Evolutionary conservation across 2,888 invertebrate species (phyloP), one percentile per base, ranked within the genome.

Genomic region (Formica aserva): DNA sequence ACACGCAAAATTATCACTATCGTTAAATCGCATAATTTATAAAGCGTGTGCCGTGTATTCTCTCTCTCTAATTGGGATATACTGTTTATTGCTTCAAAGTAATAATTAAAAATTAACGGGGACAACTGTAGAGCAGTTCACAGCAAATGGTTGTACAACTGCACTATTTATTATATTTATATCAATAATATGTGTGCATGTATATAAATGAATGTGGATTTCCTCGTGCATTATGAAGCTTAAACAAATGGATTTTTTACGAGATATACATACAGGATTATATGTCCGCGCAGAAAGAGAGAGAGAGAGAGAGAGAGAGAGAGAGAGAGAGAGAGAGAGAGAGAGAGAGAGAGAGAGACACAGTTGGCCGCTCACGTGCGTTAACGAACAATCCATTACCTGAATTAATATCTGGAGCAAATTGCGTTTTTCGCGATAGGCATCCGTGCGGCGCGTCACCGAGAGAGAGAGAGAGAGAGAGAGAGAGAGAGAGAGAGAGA

Each of bases 321-420:
- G 38, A 9, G 9, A 38, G 32, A 4, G 32, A 4, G 32, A 4
- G 38, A 38, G 38, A 35, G 45, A 29, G 26, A 55, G 41, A 13
- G 15, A 45, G 45, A 45, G 4, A 52, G n/a, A n/a, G 52, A 52
- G 52, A n/a, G 52, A 35, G 4, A 35, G n/a, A 18, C n/a, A 52
- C n/a, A 52, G 52, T 52, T n/a, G 52, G 52, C 8, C 18, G 22
- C 22, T 57, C 38, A 22, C 63, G 75, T 52, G 87, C 87, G 87
- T 92, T 91, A 92, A 91, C 91, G 90, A 88, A 88, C 90, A 89
- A 92, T 92, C 92, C 92, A 92, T 92, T 92, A 92, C 89, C 81
- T 89, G 91, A 92, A 92, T 92, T 92, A 92, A 92, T 92, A 92
- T 91, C 92, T 88, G 86, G 87, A 88, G 91, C 87, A 91, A 92